Percentiles rank a stretch among this genome's conserved stretches.
phyloP scores from a whole-genome alignment of 2,113 vertebrate species.

The Oryzias curvinotus region DNA sequence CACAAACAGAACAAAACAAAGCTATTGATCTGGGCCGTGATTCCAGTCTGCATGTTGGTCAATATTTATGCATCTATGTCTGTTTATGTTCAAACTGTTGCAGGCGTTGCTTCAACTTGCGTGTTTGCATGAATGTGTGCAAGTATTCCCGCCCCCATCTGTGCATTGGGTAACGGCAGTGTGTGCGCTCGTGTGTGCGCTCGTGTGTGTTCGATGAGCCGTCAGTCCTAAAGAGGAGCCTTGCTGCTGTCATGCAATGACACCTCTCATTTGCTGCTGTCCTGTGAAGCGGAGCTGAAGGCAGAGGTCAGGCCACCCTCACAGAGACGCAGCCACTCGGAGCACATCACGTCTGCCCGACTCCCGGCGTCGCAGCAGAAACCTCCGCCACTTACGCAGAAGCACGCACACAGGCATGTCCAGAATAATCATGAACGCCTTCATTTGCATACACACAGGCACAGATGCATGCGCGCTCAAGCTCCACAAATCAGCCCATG shows the following conservation, averaged over 20 bases:
- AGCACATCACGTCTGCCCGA: constrained; percentile 60
- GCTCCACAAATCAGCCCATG: constrained; percentile 14
- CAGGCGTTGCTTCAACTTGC: constrained; percentile 15
- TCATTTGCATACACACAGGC: constrained; percentile 15
- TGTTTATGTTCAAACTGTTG: constrained; percentile 48
- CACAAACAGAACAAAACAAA: constrained; percentile 57
- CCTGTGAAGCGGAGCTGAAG: constrained; percentile 71
- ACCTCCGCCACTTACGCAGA: constrained; percentile 2
- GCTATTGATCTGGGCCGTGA: constrained; percentile 55
- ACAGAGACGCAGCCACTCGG: constrained; percentile 54
- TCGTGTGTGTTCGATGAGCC: constrained; percentile 24
- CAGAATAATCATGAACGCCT: constrained; percentile 14
- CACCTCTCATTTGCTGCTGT: constrained; percentile 75
- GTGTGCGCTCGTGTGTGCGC: constrained; percentile 4
- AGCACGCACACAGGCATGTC: constrained; percentile 4
- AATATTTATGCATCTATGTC: constrained; percentile 46
- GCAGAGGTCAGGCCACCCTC: constrained; percentile 73
- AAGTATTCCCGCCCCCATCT: constrained; percentile 6
- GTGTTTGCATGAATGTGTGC: constrained; percentile 31
- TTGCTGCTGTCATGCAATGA: constrained; percentile 65
- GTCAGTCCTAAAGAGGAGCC: constrained; percentile 64
- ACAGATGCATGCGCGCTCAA: constrained; percentile 8
- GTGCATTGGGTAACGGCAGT: neutral
- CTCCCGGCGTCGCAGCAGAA: constrained; percentile 1
- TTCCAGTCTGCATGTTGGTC: constrained; percentile 35